Evolutionary conservation across 2,888 invertebrate genomes (phyloP).

Genomic region (Ormyrus rosae): DNA sequence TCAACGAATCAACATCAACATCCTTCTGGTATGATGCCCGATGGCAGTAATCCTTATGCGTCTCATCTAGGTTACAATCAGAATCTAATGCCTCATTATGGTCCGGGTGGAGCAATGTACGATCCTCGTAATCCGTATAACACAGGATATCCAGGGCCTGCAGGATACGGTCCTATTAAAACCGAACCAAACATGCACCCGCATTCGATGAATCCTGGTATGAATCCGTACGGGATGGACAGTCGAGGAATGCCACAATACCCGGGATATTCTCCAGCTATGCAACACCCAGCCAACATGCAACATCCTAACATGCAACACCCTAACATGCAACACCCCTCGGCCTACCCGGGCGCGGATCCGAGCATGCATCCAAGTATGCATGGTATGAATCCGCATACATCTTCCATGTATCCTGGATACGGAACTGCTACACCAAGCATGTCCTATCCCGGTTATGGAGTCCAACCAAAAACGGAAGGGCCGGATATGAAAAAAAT

Average conservation of each 20-base stretch:
- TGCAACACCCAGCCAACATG: conserved; percentile 57
- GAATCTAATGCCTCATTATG: conserved; percentile 63
- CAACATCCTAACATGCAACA: conserved; percentile 61
- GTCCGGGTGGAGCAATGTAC: conserved; percentile 53
- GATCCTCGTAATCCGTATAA: conserved; percentile 42
- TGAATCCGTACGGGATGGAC: conserved; percentile 51
- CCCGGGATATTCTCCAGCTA: conserved; percentile 20
- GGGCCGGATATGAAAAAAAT: conserved; percentile 37
- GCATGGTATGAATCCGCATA: conserved; percentile 61
- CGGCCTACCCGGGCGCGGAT: conserved; percentile 50
- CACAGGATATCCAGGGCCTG: conserved; percentile 35
- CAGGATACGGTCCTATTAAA: conserved; percentile 44
- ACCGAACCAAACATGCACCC: conserved; percentile 48
- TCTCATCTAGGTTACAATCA: conserved; percentile 67
- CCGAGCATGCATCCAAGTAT: conserved; percentile 60
- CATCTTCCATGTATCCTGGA: conserved; percentile 63
- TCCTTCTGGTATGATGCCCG: conserved; percentile 61
- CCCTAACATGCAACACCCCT: conserved; percentile 60
- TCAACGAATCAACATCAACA: conserved; percentile 64
- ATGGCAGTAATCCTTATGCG: conserved; percentile 61
- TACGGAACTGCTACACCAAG: conserved; percentile 55
- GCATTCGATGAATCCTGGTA: conserved; percentile 40
- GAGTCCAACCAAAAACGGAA: conserved; percentile 50
- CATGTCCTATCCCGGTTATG: conserved; percentile 60
- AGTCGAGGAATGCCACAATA: conserved; percentile 47